Base-by-base conservation (phyloP, 2,113 vertebrate species). In the Grantiella picta region DNA sequence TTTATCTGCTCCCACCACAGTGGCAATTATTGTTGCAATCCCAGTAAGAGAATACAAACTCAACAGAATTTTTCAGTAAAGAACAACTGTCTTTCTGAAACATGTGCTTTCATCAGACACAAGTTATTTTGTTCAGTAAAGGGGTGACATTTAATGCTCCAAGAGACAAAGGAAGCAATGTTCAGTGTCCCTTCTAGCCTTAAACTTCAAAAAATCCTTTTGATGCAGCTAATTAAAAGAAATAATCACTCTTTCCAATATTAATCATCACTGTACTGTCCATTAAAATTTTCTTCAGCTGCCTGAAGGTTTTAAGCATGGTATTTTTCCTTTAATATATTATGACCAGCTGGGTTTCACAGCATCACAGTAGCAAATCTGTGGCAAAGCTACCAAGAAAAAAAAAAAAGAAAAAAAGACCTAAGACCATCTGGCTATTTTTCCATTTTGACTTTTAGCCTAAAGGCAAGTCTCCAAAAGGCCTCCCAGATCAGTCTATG, bases 161-260 rank as follows among this genome's bases (percentile, higher is more conserved):
- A 78, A 94, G 36, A 95, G 49, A 95, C 89, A 94, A 95, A 94
- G 75, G 54, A 80, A 96, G 68, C 91, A 90, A 90, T 82, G 92
- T 94, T 93, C 80, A 90, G 19, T 63, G 68, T 75, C 53, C 29
- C n/a, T 84, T 94, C 84, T 38, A 94, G 81, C 36, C 49, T 84
- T 82, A 84, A 91, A 96, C 40, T 50, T 97, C 73, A 92, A 94
- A 53, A 95, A 90, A 89, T 64, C 49, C 49, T 95, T 96, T 78
- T 81, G 81, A 89, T 84, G 69, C 44, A 38, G 77, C 66, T 75
- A 80, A 94, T 79, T 81, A 75, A 91, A 85, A 94, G 57, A 82
- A 93, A 59, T 75, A 81, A 94, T 89, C 47, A 68, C 80, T 73
- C 31, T 40, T 87, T 89, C 66, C 63, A 40, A 64, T 81, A 81